Evolutionary conservation across 2,113 vertebrate genomes (phyloP).

Genomic region (Empidonax traillii): DNA sequence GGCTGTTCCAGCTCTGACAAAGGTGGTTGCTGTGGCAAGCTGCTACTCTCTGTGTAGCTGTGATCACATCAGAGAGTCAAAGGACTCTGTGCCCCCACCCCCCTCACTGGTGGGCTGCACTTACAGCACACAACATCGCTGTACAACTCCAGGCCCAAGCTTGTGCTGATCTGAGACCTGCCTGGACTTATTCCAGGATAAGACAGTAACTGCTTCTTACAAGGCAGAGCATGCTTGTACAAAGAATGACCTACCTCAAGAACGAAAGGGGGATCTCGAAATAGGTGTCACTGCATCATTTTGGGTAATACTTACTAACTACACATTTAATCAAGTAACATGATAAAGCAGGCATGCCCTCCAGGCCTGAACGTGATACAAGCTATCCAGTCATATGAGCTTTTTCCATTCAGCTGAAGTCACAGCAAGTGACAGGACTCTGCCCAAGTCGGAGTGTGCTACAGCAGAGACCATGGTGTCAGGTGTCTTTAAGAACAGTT

Average conservation of each 20-base stretch:
- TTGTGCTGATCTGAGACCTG: neutral
- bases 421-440: neutral
- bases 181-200: neutral
- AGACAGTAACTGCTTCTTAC: neutral
- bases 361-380: neutral
- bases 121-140: neutral
- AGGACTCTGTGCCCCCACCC: neutral
- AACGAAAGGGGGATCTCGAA: neutral
- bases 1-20: neutral
- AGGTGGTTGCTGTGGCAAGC: neutral
- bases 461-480: neutral
- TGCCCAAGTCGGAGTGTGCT: accelerated
- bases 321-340: neutral
- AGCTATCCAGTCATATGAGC: neutral
- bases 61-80: neutral
- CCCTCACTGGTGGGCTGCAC: neutral
- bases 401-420: neutral
- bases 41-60: neutral
- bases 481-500: neutral
- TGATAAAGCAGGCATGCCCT: neutral
- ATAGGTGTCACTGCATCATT: neutral
- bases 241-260: neutral
- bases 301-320: neutral
- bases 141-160: neutral
- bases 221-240: neutral